A percentile compares a stretch with the other conserved stretches of the same genome.
These are phyloP conservation scores for Geophilus truncorum DNA, from an alignment of 2,888 invertebrate genomes.

Conservation along the genomic window DNA sequence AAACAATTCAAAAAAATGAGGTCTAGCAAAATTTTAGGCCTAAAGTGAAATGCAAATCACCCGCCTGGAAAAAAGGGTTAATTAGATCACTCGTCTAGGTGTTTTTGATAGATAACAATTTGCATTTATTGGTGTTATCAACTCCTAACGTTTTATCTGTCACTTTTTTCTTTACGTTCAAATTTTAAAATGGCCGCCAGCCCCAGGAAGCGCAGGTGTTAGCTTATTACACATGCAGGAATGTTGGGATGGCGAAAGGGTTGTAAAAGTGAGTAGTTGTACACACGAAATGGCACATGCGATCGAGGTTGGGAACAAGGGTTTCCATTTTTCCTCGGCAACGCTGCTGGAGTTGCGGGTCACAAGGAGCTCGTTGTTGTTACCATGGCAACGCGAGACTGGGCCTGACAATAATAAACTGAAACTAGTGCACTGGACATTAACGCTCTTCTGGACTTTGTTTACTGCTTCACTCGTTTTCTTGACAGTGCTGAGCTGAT, in stretches of 20 bases:
- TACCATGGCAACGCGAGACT: neutral
- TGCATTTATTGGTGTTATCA: neutral
- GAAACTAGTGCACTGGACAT: neutral
- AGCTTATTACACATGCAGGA: neutral
- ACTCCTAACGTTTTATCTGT: neutral
- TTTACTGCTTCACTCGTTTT: neutral
- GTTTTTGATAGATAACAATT: too few relatives aligned
- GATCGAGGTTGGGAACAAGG: neutral
- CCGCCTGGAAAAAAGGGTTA: too few relatives aligned
- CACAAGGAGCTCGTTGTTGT: neutral
- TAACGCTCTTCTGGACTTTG: neutral
- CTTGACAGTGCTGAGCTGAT: neutral
- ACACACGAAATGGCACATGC: neutral
- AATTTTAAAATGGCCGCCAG: neutral
- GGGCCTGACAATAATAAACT: neutral
- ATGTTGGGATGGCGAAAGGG: neutral
- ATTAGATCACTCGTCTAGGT: too few relatives aligned
- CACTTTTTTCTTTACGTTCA: too few relatives aligned
- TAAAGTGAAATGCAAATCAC: too few relatives aligned
- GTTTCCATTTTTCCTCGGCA: neutral
- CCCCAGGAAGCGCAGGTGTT: neutral
- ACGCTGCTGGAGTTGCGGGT: too few relatives aligned
- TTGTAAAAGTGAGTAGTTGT: neutral
- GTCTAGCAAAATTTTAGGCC: too few relatives aligned
- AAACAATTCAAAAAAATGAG: too few relatives aligned